phyloP scores from a whole-genome alignment of 2,797 vertebrate genomes.

The Poecilia picta region DNA sequence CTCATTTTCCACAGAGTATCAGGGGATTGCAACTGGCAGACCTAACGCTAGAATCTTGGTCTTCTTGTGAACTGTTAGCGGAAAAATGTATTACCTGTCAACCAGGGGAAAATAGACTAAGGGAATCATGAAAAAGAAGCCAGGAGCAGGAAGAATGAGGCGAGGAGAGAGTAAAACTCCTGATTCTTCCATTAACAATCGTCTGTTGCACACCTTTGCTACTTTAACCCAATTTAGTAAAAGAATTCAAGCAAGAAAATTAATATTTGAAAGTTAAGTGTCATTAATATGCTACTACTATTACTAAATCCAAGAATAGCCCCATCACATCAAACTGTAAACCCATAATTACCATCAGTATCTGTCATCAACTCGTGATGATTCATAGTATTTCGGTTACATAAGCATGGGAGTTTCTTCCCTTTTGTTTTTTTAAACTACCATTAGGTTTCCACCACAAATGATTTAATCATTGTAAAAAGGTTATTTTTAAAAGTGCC shows the following conservation, averaged over 20 bases:
- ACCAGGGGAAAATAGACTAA: slow-evolving; percentile 3
- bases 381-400: slow-evolving; percentile 60
- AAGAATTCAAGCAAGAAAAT: slow-evolving; percentile 65
- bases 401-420: slow-evolving; percentile 61
- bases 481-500: slow-evolving; percentile 22
- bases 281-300: slow-evolving; percentile 69
- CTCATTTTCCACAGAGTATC: slow-evolving; percentile 29
- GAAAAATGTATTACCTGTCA: slow-evolving; percentile 46
- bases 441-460: slow-evolving; percentile 29
- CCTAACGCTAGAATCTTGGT: slow-evolving; percentile 42
- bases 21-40: slow-evolving; percentile 52
- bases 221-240: slow-evolving; percentile 68
- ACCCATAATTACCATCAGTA: slow-evolving; percentile 68
- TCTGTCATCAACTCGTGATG: slow-evolving; percentile 65
- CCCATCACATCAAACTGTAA: slow-evolving; percentile 51
- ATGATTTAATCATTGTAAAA: slow-evolving; percentile 36
- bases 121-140: slow-evolving; percentile 6
- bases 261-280: slow-evolving; percentile 63
- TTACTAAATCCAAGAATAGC: slow-evolving; percentile 63
- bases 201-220: slow-evolving; percentile 40
- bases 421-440: slow-evolving; percentile 13
- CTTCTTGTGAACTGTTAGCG: slow-evolving; percentile 32
- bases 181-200: slow-evolving; percentile 47
- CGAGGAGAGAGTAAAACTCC: slow-evolving; percentile 40
- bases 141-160: slow-evolving; percentile 32